Conservation (phyloP, 2,113 vertebrate species). For the Conger conger region DNA sequence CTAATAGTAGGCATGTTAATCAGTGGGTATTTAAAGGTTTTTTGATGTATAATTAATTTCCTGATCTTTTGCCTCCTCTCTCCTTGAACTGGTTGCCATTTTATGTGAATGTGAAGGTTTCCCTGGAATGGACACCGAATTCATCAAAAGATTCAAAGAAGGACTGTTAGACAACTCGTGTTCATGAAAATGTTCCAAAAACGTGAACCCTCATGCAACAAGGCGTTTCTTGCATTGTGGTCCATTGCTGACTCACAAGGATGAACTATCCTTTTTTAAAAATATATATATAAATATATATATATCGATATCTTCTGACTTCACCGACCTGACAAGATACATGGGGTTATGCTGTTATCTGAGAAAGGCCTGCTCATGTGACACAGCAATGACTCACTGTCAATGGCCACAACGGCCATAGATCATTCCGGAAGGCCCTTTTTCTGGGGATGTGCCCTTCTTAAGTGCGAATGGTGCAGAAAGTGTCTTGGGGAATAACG, state of each 20-base stretch:
- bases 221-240: background rate
- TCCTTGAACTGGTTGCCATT: background rate
- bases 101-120: background rate
- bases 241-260: background rate
- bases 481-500: background rate
- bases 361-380: no score
- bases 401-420: background rate
- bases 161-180: background rate
- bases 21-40: background rate
- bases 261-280: background rate
- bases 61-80: background rate
- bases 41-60: background rate
- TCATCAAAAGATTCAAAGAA: background rate
- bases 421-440: background rate
- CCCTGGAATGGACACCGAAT: background rate
- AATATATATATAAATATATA: no score
- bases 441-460: background rate
- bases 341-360: no score
- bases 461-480: background rate
- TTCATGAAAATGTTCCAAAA: background rate
- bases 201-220: background rate
- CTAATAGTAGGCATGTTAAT: constrained; percentile 5
- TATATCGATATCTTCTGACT: background rate
- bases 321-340: background rate
- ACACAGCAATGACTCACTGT: background rate